Percentiles rank a stretch among this genome's conserved stretches.
Evolutionary conservation across 1,140 invertebrate genomes (phyloP).

Genomic region (Ectropis grisescens): DNA sequence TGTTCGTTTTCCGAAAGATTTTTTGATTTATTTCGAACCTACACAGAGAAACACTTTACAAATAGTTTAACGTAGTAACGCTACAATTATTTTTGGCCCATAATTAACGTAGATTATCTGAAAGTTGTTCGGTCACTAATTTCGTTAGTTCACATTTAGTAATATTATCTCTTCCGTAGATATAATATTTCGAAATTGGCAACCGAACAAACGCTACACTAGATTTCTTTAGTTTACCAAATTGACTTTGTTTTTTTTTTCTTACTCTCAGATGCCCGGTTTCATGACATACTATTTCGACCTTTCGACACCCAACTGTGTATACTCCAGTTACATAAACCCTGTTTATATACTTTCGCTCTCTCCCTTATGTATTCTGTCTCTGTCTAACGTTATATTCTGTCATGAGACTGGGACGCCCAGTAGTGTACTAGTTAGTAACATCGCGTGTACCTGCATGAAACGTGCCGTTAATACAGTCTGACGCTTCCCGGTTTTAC

Average conservation of each 20-base stretch:
- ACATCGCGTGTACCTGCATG: slow-evolving; percentile 33
- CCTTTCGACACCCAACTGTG: background rate
- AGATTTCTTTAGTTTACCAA: slow-evolving; percentile 30
- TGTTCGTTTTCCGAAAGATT: slow-evolving; percentile 39
- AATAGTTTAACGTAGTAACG: slow-evolving; percentile 47
- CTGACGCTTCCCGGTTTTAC: slow-evolving; percentile 48
- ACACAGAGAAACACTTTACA: slow-evolving; percentile 69
- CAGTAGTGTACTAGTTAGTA: slow-evolving; percentile 31
- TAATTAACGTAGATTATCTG: slow-evolving; percentile 46
- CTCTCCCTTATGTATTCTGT: slow-evolving; percentile 9
- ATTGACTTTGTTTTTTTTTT: slow-evolving; percentile 15
- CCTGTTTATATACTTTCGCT: background rate
- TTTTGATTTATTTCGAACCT: slow-evolving; percentile 45
- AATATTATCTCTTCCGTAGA: background rate
- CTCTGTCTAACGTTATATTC: slow-evolving; percentile 6
- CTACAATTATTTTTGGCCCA: slow-evolving; percentile 62
- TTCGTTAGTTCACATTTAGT: slow-evolving; percentile 12
- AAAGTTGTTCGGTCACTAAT: slow-evolving; percentile 46
- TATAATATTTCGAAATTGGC: slow-evolving; percentile 27
- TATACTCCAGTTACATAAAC: background rate
- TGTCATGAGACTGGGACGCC: slow-evolving; percentile 42
- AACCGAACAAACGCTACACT: slow-evolving; percentile 39
- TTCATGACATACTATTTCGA: slow-evolving; percentile 38
- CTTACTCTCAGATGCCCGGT: too few species aligned
- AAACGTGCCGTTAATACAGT: slow-evolving; percentile 39